Evolutionary conservation across 2,888 invertebrate genomes (phyloP), one percentile per base, ranked within the genome.

Genomic region (Chloroclysta siterata): DNA sequence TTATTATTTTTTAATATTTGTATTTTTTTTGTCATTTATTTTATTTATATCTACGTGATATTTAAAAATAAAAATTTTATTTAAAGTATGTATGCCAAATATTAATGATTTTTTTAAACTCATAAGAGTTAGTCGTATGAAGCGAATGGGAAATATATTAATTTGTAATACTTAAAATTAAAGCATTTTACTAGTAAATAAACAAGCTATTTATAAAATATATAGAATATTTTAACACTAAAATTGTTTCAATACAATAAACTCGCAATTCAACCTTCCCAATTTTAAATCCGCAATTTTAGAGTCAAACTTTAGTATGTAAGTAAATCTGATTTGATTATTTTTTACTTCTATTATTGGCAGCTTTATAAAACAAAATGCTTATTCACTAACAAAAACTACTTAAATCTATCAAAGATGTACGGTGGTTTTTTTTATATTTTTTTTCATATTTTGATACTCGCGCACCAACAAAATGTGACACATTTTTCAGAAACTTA

Each of bases 1-100:
- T 87, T 89, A 79, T 74, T 75, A 68, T 77, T 81, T 87, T 87
- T 84, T 73, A 62, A 72, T 55, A 76, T 75, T 70, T 88, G 77
- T n/a, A n/a, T 86, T 87, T 85, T 85, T 89, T 89, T 86, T 86
- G 79, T 83, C 76, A 81, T 85, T 85, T 86, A 80, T 46, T 80
- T 74, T 69, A 70, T 82, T 84, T n/a, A n/a, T 61, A 63, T 58
- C 42, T 84, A 81, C 71, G 70, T 67, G 14, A 59, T 6, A 33
- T 8, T 8, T 2, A 63, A 70, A 69, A 51, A 41, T 63, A 58
- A 62, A 65, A 48, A 51, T 22, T 22, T 22, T 65, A 60, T 60
- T 53, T 46, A 53, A 64, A 70, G 59, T 69, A 66, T 66, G 63
- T 69, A 72, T 71, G 74, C 71, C 70, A 67, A 73, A 64, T 62